phyloP scores from a whole-genome alignment of 2,113 vertebrate genomes.

The Dermatemys mawii region DNA sequence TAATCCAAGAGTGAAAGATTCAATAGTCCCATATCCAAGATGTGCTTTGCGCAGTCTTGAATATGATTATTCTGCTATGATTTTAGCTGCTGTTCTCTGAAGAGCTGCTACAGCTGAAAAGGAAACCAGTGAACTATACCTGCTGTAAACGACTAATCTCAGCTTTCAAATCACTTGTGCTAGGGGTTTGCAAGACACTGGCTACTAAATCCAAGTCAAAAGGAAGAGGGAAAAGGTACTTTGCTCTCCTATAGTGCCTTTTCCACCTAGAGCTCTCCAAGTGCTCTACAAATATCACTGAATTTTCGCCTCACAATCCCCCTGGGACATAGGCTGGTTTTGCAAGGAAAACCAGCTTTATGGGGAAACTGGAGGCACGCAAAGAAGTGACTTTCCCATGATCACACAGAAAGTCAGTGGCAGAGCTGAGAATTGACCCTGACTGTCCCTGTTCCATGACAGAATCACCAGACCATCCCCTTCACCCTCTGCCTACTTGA shows the following conservation, averaged over 20 bases:
- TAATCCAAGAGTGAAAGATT: not conserved
- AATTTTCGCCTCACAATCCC: not conserved
- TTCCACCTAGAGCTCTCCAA: not conserved
- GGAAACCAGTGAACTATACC: conserved; percentile 52
- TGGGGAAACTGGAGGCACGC: not conserved
- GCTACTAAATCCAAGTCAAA: not conserved
- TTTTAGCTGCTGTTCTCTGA: conserved; percentile 65
- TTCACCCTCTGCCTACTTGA: conserved; percentile 6
- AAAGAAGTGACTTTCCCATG: not conserved
- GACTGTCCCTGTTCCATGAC: not conserved
- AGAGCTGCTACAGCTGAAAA: conserved; percentile 67
- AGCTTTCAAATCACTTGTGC: conserved; percentile 22
- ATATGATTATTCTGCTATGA: conserved; percentile 36
- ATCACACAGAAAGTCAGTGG: not conserved
- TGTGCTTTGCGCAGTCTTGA: conserved; percentile 43
- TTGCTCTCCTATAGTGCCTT: not conserved
- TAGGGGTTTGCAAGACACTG: conserved; percentile 5
- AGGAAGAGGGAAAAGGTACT: not conserved
- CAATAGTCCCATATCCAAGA: conserved; percentile 29
- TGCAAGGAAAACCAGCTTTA: not conserved
- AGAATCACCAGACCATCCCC: not conserved
- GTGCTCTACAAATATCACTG: not conserved
- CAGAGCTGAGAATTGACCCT: not conserved
- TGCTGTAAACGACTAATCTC: conserved; percentile 25
- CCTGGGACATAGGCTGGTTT: not conserved